These are phyloP conservation scores for Andrena cerasifolii DNA, from an alignment of 1,140 invertebrate genomes.

Conservation along the genomic window DNA sequence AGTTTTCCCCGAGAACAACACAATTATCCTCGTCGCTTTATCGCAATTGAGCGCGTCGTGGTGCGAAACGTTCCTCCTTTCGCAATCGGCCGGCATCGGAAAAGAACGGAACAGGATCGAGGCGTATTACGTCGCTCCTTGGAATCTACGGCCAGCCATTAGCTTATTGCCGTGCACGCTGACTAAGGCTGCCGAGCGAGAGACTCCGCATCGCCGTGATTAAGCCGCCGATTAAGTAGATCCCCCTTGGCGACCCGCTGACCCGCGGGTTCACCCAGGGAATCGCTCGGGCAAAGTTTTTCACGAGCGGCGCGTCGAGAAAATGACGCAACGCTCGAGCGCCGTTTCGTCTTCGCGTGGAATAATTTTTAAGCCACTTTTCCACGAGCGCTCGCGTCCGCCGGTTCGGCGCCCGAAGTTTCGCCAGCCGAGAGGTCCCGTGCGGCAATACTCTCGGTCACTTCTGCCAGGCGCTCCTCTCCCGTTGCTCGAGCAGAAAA, in stretches of 20 bases:
- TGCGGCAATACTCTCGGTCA: too few relatives aligned
- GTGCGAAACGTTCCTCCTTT: background rate
- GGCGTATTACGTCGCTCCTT: conserved; percentile 7
- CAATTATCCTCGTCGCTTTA: background rate
- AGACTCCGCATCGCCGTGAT: conserved; percentile 26
- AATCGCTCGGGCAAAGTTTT: conserved; percentile 2
- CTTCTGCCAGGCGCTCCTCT: too few relatives aligned
- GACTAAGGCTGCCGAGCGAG: background rate
- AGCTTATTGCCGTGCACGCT: conserved; percentile 31
- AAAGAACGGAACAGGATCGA: conserved; percentile 14
- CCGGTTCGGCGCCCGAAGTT: too few relatives aligned
- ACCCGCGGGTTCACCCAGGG: conserved; percentile 5
- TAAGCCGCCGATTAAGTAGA: conserved; percentile 19
- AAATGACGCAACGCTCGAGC: conserved; percentile 9
- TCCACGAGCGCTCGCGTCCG: background rate
- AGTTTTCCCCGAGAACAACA: background rate
- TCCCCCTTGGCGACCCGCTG: conserved; percentile 12
- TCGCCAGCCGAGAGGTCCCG: too few relatives aligned
- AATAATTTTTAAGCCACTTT: conserved; percentile 14
- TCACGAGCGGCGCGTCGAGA: background rate
- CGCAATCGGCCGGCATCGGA: background rate
- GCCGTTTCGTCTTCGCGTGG: background rate
- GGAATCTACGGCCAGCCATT: conserved; percentile 29
- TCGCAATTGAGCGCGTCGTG: background rate
- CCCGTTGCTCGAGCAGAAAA: background rate